These are phyloP conservation scores for Gallinago undulata DNA, from an alignment of 2,113 vertebrate species.

Conservation along the genomic window DNA sequence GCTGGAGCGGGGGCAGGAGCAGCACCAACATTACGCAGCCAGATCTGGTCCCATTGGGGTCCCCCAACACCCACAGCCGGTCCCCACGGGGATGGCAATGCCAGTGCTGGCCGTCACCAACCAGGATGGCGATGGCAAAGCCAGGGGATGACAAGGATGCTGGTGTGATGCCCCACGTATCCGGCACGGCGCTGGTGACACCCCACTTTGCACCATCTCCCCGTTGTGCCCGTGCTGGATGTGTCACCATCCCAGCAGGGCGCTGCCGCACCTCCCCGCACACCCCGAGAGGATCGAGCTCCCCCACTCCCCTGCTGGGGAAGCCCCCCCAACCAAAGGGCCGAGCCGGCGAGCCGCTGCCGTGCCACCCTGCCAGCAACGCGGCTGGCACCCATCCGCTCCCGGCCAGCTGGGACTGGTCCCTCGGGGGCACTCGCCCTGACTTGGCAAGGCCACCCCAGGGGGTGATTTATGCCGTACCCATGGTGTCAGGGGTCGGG, in stretches of 20 bases:
- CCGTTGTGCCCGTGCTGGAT: background rate
- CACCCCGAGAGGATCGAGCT: background rate
- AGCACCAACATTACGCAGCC: background rate
- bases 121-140: background rate
- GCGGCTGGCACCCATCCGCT: background rate
- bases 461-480: background rate
- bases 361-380: background rate
- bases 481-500: fast-evolving
- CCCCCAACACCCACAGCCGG: background rate
- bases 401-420: background rate
- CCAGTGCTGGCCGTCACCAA: background rate
- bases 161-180: background rate
- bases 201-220: background rate
- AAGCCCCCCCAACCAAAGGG: background rate
- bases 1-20: background rate
- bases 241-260: background rate
- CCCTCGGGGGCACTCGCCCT: background rate
- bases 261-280: fast-evolving
- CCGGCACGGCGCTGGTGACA: fast-evolving
- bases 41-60: background rate
- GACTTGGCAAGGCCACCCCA: background rate
- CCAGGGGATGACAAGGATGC: background rate
- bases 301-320: fast-evolving
- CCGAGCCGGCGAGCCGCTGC: background rate
- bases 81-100: fast-evolving